These are phyloP conservation scores for Apaloderma vittatum DNA, from an alignment of 2,113 vertebrate genomes.

Conservation along the genomic window DNA sequence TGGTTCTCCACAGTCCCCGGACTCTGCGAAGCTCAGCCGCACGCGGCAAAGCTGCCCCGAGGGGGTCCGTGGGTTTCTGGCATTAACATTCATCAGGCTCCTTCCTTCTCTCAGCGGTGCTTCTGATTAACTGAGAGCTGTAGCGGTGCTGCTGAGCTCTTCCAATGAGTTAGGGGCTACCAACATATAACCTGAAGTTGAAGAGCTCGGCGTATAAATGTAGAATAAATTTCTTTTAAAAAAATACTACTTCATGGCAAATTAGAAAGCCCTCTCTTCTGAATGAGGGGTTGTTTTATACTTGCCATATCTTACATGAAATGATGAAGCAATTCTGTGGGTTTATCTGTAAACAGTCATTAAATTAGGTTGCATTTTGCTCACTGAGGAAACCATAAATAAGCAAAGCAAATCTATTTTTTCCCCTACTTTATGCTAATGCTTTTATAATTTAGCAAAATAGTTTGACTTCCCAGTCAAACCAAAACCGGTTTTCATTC, in stretches of 20 bases:
- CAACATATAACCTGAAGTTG: neutral
- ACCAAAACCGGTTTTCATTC: neutral
- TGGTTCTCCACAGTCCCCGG: neutral
- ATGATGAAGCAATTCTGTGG: neutral
- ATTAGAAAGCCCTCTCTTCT: neutral
- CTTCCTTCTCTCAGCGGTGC: neutral
- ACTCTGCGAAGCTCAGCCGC: fast-evolving
- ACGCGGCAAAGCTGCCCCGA: neutral
- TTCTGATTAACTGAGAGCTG: neutral
- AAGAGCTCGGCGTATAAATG: neutral
- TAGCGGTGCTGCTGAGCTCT: neutral
- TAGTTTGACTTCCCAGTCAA: neutral
- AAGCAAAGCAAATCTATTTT: neutral
- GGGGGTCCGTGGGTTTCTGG: fast-evolving
- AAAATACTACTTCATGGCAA: neutral
- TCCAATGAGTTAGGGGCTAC: neutral
- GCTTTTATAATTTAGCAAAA: neutral
- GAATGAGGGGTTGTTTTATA: neutral
- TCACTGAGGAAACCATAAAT: neutral
- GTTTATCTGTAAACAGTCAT: neutral
- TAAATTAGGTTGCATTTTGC: neutral
- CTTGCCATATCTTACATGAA: neutral
- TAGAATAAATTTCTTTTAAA: neutral
- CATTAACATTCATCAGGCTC: neutral
- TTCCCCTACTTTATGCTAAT: neutral